phyloP scores from a whole-genome alignment of 2,113 vertebrate genomes.

The Malurus melanocephalus region DNA sequence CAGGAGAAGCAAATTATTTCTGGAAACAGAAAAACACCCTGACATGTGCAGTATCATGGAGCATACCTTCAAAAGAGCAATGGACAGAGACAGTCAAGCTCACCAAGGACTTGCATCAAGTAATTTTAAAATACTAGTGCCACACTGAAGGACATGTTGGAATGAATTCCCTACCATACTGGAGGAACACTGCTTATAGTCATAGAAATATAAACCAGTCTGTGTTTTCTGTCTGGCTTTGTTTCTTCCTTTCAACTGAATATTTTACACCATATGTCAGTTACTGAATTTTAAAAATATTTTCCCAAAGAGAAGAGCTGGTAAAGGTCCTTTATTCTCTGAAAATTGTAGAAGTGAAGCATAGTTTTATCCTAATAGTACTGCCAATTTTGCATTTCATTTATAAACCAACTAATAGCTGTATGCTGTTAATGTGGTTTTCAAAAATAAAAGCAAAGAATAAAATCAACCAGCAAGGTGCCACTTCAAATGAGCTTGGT shows the following conservation, averaged over 20 bases:
- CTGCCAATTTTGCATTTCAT: neutral
- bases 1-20: conserved; percentile 15
- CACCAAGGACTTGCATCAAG: neutral
- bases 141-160: neutral
- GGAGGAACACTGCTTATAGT: neutral
- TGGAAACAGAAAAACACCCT: conserved; percentile 2
- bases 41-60: neutral
- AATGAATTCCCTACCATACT: neutral
- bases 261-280: conserved; percentile 1
- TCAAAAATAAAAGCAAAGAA: neutral
- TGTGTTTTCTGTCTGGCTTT: conserved; percentile 21
- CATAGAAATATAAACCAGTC: neutral
- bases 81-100: neutral
- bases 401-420: neutral
- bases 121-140: neutral
- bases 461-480: neutral
- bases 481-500: neutral
- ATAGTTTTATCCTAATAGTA: neutral
- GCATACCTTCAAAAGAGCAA: neutral
- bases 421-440: neutral
- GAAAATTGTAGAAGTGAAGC: neutral
- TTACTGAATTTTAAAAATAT: conserved; percentile 7
- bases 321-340: neutral
- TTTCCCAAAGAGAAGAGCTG: neutral
- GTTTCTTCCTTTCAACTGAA: conserved; percentile 7